Evolutionary conservation across 2,797 vertebrate genomes (phyloP), one percentile per base, ranked within the genome.

Genomic region (Gobio occitaniae): DNA sequence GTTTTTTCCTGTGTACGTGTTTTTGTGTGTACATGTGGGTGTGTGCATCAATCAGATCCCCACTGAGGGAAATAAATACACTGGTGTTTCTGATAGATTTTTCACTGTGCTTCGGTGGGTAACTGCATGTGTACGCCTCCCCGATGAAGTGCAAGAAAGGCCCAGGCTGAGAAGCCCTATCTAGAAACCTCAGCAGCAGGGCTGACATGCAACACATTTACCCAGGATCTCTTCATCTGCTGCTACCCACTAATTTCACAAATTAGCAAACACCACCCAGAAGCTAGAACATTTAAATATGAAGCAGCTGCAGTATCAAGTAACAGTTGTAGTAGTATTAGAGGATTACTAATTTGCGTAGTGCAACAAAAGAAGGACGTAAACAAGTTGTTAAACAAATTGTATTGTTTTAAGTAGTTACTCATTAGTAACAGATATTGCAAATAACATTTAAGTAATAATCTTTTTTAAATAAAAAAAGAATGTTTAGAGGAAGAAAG

Each of bases 281-380:
- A 75, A 86, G 84, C 41, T 50, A 47, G 79, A 77, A 83, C 85
- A 88, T 85, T 65, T 77, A 77, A 84, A 87, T 78, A 85, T 77
- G 83, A 87, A 85, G 85, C 80, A 83, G 75, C 56, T 74, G 72
- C 47, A 36, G 36, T 63, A 83, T 79, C 83, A 80, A 70, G 85
- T 76, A 81, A 75, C 82, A 79, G 85, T 82, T 63, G 69, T 44
- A 83, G 72, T 68, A 83, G 66, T 71, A 65, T 75, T 78, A 66
- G 83, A 84, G 68, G 75, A 86, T 29, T 63, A 41, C 36, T 70
- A 32, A 82, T 84, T 76, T 38, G 59, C 4, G 0, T 21, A 56
- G 72, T 38, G 36, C 38, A 29, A 78, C 41, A 47, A 32, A 61
- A n/a, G 17, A 25, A 36, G 8, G 4, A 61, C 48, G 77, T 48